phyloP scores from a whole-genome alignment of 2,888 invertebrate species.

The Limnephilus marmoratus region DNA sequence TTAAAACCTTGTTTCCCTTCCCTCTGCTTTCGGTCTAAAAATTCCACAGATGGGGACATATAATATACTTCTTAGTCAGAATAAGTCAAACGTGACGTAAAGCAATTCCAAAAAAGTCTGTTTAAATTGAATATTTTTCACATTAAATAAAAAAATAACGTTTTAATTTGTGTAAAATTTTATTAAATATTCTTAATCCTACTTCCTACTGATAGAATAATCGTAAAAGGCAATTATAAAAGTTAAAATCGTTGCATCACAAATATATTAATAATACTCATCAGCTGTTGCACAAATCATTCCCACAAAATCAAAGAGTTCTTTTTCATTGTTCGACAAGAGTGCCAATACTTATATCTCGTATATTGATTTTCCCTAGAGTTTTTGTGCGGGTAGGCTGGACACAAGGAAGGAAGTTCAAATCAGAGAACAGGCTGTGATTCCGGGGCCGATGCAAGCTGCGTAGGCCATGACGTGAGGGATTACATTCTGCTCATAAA shows the following conservation, averaged over 20 bases:
- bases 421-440: constrained; percentile 71
- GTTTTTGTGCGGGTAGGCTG: not conserved
- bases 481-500: constrained; percentile 87
- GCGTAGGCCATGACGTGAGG: constrained; percentile 87
- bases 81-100: too few relatives aligned
- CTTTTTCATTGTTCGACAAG: not conserved
- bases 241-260: not conserved
- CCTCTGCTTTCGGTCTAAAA: too few relatives aligned
- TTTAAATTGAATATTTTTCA: not conserved
- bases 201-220: not conserved
- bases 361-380: not conserved
- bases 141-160: not conserved
- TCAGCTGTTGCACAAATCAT: not conserved
- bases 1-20: too few relatives aligned
- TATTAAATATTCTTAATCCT: not conserved
- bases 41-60: too few relatives aligned
- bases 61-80: too few relatives aligned
- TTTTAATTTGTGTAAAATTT: not conserved
- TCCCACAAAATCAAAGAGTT: not conserved
- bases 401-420: not conserved
- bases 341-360: not conserved
- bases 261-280: not conserved
- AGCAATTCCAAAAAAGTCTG: too few relatives aligned
- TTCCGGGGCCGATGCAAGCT: constrained; percentile 82
- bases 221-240: not conserved